These are phyloP conservation scores for Patella ulyssiponensis DNA, from an alignment of 2,888 invertebrate genomes.

Conservation along the genomic window DNA sequence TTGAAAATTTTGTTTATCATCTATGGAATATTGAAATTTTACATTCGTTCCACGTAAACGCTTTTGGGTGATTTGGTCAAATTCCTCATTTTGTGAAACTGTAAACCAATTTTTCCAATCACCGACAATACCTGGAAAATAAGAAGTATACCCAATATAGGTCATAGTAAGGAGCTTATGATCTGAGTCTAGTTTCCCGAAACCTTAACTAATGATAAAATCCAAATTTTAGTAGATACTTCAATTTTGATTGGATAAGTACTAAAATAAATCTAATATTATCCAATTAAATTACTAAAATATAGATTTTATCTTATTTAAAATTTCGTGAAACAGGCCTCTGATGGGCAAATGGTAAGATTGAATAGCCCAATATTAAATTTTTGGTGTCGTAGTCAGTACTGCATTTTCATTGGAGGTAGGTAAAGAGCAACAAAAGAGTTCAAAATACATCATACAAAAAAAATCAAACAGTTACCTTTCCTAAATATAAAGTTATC, in stretches of 20 bases:
- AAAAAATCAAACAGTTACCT: conserved; percentile 18
- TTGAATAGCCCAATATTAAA: too few species aligned
- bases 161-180: not conserved
- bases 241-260: too few species aligned
- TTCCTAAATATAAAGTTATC: conserved; percentile 26
- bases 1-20: too few species aligned
- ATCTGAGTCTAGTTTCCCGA: too few species aligned
- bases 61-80: conserved; percentile 11
- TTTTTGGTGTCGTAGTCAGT: too few species aligned
- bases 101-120: conserved; percentile 32
- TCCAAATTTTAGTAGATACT: too few species aligned
- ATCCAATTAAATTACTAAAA: too few species aligned
- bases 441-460: not conserved
- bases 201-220: too few species aligned
- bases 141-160: not conserved
- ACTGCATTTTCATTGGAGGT: not conserved
- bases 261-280: too few species aligned
- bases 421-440: not conserved
- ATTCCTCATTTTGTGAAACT: conserved; percentile 19
- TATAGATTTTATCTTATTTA: too few species aligned
- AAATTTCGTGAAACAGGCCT: too few species aligned
- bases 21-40: conserved; percentile 11
- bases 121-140: conserved; percentile 24
- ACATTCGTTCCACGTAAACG: conserved; percentile 9
- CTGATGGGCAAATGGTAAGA: not conserved